Conservation (phyloP, 2,888 invertebrate genomes). For the Hetaerina titia region DNA sequence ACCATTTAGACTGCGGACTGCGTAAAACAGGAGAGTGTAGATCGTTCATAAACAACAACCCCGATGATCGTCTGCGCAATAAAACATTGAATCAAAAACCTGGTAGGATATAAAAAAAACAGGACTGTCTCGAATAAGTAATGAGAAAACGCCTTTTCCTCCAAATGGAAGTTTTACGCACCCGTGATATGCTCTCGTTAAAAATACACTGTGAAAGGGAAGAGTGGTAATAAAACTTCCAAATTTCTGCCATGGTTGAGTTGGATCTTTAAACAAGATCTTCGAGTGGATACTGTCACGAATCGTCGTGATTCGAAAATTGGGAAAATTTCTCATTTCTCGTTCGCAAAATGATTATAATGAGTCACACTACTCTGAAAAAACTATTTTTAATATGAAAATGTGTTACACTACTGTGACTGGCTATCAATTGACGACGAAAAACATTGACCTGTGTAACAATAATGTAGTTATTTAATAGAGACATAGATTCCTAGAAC, state of each 20-base stretch:
- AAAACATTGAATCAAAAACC: background rate
- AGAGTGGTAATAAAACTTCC: background rate
- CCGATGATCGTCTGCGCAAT: background rate
- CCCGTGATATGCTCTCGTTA: slow-evolving; percentile 15
- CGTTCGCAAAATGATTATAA: too few relatives aligned
- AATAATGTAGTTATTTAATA: too few relatives aligned
- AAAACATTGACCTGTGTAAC: too few relatives aligned
- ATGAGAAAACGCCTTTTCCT: background rate
- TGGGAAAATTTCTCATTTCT: background rate
- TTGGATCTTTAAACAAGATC: slow-evolving; percentile 11
- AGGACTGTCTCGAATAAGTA: background rate
- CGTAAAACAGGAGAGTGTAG: background rate
- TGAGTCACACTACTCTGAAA: too few relatives aligned
- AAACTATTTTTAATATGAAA: too few relatives aligned
- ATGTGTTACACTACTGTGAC: too few relatives aligned
- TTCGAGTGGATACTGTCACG: background rate
- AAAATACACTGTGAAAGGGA: background rate
- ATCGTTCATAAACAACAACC: background rate
- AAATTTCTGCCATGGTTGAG: slow-evolving; percentile 5
- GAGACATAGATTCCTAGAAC: too few relatives aligned
- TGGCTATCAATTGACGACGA: too few relatives aligned
- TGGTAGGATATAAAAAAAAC: background rate
- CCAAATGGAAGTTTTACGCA: background rate
- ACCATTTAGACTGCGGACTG: background rate
- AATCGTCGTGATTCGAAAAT: background rate